Evolutionary conservation across 2,888 invertebrate genomes (phyloP).

Genomic region (Lagria hirta): DNA sequence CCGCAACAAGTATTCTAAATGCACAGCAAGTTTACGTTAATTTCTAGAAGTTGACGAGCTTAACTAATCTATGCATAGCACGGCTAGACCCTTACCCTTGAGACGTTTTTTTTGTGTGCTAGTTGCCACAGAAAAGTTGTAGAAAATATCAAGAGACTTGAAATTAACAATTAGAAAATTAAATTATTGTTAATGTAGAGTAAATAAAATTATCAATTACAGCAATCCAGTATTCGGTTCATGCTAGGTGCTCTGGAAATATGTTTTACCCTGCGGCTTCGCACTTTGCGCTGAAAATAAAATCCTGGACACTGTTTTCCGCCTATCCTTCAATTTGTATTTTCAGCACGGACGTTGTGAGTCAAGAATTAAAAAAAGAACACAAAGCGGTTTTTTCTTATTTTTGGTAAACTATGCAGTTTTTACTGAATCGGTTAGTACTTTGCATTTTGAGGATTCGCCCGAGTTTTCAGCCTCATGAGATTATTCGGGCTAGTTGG

Average conservation of each 20-base stretch:
- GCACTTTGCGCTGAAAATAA: conserved; percentile 41
- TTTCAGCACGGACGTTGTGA: conserved; percentile 43
- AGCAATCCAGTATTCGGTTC: conserved; percentile 39
- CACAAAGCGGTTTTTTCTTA: conserved; percentile 32
- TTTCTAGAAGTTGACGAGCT: conserved; percentile 37
- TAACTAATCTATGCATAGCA: conserved; percentile 35
- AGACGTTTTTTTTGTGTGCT: conserved; percentile 30
- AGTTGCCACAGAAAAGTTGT: conserved; percentile 34
- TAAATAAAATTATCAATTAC: conserved; percentile 47
- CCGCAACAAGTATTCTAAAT: conserved; percentile 39
- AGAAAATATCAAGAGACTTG: conserved; percentile 39
- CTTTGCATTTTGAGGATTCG: conserved; percentile 29
- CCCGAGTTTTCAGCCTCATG: conserved; percentile 27
- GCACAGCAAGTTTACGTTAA: conserved; percentile 39
- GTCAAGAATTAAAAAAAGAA: conserved; percentile 41
- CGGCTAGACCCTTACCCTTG: conserved; percentile 32
- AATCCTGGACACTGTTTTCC: conserved; percentile 40
- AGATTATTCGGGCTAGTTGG: conserved; percentile 28
- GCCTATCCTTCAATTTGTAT: conserved; percentile 41
- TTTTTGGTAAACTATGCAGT: conserved; percentile 32
- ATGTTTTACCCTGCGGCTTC: conserved; percentile 34
- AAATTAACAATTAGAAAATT: conserved; percentile 50
- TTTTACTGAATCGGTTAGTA: conserved; percentile 28
- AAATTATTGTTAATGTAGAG: conserved; percentile 47
- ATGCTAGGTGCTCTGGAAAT: conserved; percentile 37